phyloP scores from a whole-genome alignment of 2,113 vertebrate species.

The Paralichthys olivaceus region DNA sequence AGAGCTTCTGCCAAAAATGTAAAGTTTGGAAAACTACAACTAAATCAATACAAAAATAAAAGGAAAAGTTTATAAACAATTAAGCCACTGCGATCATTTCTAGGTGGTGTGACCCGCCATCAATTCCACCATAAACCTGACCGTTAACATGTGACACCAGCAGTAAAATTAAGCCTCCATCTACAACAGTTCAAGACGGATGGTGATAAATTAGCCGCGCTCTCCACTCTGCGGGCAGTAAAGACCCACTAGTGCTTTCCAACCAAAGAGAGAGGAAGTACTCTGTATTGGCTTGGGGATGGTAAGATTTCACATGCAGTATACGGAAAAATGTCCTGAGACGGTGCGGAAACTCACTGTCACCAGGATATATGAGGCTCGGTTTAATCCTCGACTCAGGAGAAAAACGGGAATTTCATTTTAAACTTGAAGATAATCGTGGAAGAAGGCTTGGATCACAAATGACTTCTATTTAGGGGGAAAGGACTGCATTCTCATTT shows the following conservation, averaged over 20 bases:
- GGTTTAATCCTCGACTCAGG: too few species aligned
- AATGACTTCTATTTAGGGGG: neutral
- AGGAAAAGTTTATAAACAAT: conserved; percentile 11
- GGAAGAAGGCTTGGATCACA: neutral
- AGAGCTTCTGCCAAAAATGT: neutral
- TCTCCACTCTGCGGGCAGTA: conserved; percentile 35
- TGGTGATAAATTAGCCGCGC: conserved; percentile 64
- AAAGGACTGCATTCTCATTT: neutral
- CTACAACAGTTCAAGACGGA: conserved; percentile 45
- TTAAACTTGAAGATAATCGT: neutral
- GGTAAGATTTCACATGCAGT: conserved; percentile 21
- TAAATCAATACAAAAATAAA: neutral
- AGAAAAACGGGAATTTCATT: neutral
- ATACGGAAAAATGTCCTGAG: neutral
- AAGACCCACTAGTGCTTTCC: conserved; percentile 47
- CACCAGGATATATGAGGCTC: neutral
- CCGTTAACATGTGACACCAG: conserved; percentile 68
- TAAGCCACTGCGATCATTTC: conserved; percentile 31
- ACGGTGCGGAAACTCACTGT: neutral
- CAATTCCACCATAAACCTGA: conserved; percentile 47
- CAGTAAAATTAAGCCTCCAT: conserved; percentile 62
- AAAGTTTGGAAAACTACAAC: neutral
- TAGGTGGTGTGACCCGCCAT: conserved; percentile 53
- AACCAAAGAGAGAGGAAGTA: conserved; percentile 40
- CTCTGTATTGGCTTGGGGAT: conserved; percentile 7